Evolutionary conservation across 1,140 invertebrate genomes (phyloP), one percentile per base, ranked within the genome.

Genomic region (Druon quercuslanigerum): DNA sequence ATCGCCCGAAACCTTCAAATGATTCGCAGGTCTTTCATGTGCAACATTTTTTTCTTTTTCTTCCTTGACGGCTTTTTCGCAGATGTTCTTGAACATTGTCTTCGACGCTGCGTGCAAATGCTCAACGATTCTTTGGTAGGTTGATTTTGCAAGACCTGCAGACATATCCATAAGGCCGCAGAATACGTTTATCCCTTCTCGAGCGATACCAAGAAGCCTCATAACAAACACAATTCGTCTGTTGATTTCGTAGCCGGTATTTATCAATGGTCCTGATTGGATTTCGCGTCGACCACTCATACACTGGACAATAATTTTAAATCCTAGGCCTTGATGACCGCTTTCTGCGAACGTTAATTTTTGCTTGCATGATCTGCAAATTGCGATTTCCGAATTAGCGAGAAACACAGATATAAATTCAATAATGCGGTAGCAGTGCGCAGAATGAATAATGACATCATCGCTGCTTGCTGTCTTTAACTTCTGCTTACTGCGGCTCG

Each of bases 171-270:
- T 80, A 46, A 79, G 57, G 25, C 72, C 76, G 33, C 80, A 82
- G 78, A 83, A 85, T 52, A 82, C 40, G 33, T 85, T 83, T 66
- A 85, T 71, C 2, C 75, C 78, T 79, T 81, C 19, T 40, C 60
- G 19, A 50, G 78, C 80, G 20, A 83, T 56, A 76, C 79, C 83
- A 17, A 84, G 52, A 46, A 76, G 52, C 54, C 81, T 72, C 79
- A 79, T 81, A 25, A 82, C 77, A 74, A 82, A 84, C 54, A 73
- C 51, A 70, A 82, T 79, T 73, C 81, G 40, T 54, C 80, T 73
- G 70, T 85, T 83, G n/a, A 83, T 83, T 72, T 83, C 80, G 54
- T 74, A 85, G 52, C 73, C 75, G 74, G 57, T 81, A 51, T 77
- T 70, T 50, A 83, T 74, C 60, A 81, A 66, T 2, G 77, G 79